Conservation (phyloP, 2,113 vertebrate species). For the Stigmatopora nigra region DNA sequence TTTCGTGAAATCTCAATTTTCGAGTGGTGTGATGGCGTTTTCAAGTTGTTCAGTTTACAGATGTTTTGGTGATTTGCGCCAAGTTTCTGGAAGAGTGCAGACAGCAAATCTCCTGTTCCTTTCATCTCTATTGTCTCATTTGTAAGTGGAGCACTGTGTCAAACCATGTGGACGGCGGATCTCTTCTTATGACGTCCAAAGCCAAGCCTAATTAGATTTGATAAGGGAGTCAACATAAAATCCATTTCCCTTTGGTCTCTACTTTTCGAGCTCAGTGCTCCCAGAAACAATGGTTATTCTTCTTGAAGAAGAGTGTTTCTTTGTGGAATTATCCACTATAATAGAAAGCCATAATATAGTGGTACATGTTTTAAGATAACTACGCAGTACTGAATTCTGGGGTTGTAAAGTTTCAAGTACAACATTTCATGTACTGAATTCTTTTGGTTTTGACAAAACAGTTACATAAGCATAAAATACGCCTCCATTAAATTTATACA, state of each 20-base stretch:
- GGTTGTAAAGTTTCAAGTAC: too few relatives aligned
- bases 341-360: neutral
- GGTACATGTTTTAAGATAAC: neutral
- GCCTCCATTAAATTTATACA: too few relatives aligned
- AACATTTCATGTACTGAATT: too few relatives aligned
- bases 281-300: neutral
- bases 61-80: neutral
- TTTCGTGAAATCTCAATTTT: too few relatives aligned
- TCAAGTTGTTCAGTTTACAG: neutral
- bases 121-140: neutral
- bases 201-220: conserved; percentile 9
- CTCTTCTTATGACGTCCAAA: neutral
- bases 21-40: neutral
- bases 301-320: neutral
- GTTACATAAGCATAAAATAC: too few relatives aligned
- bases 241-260: neutral
- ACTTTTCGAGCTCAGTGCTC: neutral
- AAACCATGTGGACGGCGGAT: neutral
- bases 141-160: neutral
- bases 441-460: too few relatives aligned
- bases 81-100: neutral
- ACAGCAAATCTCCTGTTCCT: neutral
- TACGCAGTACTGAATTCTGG: too few relatives aligned
- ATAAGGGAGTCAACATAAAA: neutral
- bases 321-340: neutral